Base-by-base conservation (phyloP, 2,888 invertebrate species). In the Melanophora roralis region DNA sequence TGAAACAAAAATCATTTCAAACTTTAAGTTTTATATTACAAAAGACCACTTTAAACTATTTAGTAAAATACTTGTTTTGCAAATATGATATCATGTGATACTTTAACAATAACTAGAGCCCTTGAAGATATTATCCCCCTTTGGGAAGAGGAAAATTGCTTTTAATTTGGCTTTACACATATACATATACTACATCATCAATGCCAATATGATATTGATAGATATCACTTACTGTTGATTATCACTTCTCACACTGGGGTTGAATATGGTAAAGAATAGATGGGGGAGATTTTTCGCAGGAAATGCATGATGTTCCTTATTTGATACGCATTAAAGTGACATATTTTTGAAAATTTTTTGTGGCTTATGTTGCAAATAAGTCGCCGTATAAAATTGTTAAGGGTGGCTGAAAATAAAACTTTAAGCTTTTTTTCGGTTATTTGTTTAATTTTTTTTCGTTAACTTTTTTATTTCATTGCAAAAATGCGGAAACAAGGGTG, bases 311-410 rank as follows among this genome's bases (percentile, higher is more conserved):
- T 80, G 72, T 73, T 81, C 73, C 74, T 65, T 74, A 81, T 78
- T 81, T 77, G 75, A 71, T 83, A 83, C 80, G 80, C 82, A 81
- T 82, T 81, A 69, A 75, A 79, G 72, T 82, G 83, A 83, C 83
- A 84, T 83, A 83, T 83, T 83, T 83, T 71, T 40, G 81, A 81
- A 80, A 78, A 82, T 79, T 80, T 80, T 83, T 82, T 82, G 83
- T 74, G 83, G 84, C 84, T 84, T 83, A 84, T 81, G 79, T 76
- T 80, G 81, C 82, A 81, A 80, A 78, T 81, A 79, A 77, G 82
- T 69, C 67, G 71, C 72, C 71, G 69, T 64, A 49, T 72, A 51
- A 76, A 43, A 59, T 67, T 34, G 71, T 71, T 71, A 76, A 67
- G 80, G 76, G 72, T 80, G 47, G 73, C 57, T 65, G 40, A 36